Conservation (phyloP, 1,140 invertebrate genomes). For the Nebria ingens region DNA sequence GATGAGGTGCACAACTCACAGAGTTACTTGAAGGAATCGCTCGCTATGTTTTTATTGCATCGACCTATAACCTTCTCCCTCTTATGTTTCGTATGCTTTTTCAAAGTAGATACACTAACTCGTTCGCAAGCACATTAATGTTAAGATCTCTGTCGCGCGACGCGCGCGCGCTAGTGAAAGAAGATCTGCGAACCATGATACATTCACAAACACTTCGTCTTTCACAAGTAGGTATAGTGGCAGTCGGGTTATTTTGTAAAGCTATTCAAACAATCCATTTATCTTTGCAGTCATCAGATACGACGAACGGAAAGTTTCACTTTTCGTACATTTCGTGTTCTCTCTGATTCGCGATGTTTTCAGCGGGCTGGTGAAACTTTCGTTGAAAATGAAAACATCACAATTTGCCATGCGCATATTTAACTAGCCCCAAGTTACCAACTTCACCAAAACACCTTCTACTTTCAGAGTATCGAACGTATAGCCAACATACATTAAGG, state of each 20-base stretch:
- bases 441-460: no score
- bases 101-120: background rate
- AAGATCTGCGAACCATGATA: background rate
- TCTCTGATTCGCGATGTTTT: background rate
- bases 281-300: background rate
- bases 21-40: background rate
- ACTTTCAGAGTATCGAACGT: no score
- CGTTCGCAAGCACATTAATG: background rate
- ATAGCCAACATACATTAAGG: no score
- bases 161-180: background rate
- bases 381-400: background rate
- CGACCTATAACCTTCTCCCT: background rate
- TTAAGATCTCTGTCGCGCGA: no score
- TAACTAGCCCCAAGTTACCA: background rate
- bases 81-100: slow-evolving; percentile 4
- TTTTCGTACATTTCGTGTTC: background rate
- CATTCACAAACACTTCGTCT: background rate
- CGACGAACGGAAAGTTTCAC: background rate
- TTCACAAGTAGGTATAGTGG: background rate
- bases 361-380: background rate
- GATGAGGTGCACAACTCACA: background rate
- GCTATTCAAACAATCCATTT: background rate
- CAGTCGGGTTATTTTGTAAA: background rate
- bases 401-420: background rate
- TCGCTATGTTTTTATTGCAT: background rate